These are phyloP conservation scores for Girardinichthys multiradiatus DNA, from an alignment of 2,113 vertebrate species.

Conservation along the genomic window DNA sequence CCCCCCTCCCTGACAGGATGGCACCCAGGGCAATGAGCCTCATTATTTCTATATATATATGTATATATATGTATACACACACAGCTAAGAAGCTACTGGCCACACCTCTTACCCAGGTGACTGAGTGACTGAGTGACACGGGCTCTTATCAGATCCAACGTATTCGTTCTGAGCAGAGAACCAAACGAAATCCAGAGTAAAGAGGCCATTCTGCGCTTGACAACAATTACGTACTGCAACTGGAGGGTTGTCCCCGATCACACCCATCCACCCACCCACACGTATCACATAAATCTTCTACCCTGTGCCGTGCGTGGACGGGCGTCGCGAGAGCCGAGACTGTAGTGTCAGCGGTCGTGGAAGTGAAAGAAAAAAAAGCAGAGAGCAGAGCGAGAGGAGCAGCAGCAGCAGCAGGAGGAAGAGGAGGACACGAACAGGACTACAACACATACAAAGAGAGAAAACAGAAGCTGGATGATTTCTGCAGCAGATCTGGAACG, in stretches of 20 bases:
- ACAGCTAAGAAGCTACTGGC: constrained; percentile 9
- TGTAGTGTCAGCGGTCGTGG: constrained; percentile 1
- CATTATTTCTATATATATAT: too few relatives aligned
- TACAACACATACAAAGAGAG: background rate
- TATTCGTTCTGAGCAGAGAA: too few relatives aligned
- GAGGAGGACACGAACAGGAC: background rate
- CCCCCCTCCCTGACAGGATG: too few relatives aligned
- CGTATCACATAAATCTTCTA: constrained; percentile 34
- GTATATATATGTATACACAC: constrained; percentile 17
- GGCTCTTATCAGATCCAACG: background rate
- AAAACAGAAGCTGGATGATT: constrained; percentile 16
- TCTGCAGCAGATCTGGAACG: constrained; percentile 7
- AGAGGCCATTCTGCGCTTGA: background rate
- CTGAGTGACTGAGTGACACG: constrained; percentile 37
- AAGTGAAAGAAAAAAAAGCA: constrained; percentile 18
- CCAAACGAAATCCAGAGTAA: too few relatives aligned
- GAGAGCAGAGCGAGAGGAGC: background rate
- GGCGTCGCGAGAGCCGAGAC: constrained; percentile 38
- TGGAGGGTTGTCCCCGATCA: constrained; percentile 6
- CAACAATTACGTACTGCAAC: constrained; percentile 17
- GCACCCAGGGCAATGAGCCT: too few relatives aligned
- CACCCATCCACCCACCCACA: constrained; percentile 9
- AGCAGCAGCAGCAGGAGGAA: constrained; percentile 10
- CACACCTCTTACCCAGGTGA: constrained; percentile 47
- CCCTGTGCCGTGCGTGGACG: constrained; percentile 49